Evolutionary conservation across 2,888 invertebrate genomes (phyloP).

Genomic region (Marronus borbonicus): DNA sequence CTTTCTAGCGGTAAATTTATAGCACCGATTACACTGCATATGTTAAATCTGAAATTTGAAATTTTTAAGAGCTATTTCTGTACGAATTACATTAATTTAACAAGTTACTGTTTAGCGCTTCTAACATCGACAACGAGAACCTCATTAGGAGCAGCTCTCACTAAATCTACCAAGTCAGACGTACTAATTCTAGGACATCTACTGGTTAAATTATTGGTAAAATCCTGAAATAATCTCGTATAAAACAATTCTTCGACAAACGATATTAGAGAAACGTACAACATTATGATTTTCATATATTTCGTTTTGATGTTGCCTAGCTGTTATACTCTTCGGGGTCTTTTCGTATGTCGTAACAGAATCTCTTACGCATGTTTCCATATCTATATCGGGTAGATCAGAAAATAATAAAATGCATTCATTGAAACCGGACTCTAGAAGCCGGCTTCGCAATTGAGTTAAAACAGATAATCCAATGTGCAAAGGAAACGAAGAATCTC

Average conservation of each 20-base stretch:
- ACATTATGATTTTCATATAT: conserved; percentile 50
- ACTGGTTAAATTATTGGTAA: conserved; percentile 80
- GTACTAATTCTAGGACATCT: conserved; percentile 89
- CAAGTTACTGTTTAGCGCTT: conserved; percentile 74
- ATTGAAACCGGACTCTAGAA: conserved; percentile 94
- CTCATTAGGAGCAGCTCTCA: conserved; percentile 75
- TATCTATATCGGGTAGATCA: conserved; percentile 98
- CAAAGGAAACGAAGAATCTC: conserved; percentile 93
- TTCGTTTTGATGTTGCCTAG: conserved; percentile 81
- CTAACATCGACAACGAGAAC: conserved; percentile 81
- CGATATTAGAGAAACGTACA: conserved; percentile 44
- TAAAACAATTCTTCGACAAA: background rate
- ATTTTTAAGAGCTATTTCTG: background rate
- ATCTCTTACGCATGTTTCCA: conserved; percentile 92
- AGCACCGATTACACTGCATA: conserved; percentile 85
- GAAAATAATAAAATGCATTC: conserved; percentile 98
- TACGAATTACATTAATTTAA: conserved; percentile 57
- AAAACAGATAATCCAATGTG: conserved; percentile 96
- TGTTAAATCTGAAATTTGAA: conserved; percentile 77
- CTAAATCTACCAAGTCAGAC: conserved; percentile 84
- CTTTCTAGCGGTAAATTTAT: conserved; percentile 92
- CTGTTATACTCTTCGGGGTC: conserved; percentile 92
- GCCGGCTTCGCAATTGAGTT: conserved; percentile 86
- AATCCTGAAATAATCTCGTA: conserved; percentile 74
- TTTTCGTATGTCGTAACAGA: conserved; percentile 88